Base-by-base conservation (phyloP, 2,113 vertebrate genomes). In the Prionailurus bengalensis region DNA sequence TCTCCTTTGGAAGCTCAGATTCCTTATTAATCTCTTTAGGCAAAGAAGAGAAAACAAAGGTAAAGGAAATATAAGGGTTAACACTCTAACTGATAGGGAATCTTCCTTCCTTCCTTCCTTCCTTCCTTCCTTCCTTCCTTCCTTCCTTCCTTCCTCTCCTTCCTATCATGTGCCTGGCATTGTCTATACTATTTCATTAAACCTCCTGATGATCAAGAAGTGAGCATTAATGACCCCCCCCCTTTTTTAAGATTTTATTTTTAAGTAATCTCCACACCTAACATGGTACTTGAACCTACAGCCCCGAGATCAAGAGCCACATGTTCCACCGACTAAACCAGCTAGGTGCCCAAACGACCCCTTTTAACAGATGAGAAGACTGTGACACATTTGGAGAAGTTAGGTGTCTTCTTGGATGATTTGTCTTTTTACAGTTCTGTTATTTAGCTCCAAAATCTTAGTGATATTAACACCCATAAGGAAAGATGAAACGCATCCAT, bases 301-400 rank as follows among this genome's bases (percentile, higher is more conserved):
- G 8, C 58, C 17, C 21, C 8, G 21, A 61, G 58, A 23, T 61
- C 58, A 61, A 61, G 21, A 61, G 58, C 58, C 58, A 23, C 7
- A 0, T 61, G 21, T 61, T 61, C 58, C 58, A 61, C 6, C 7
- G 7, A 61, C 21, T 61, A 8, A 61, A 61, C 19, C 58, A 61
- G 58, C 8, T 61, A 61, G 3, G 58, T 61, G 58, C 21, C 58
- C 58, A 7, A 7, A 61, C 8, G 17, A 61, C 58, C 16, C 11
- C 58, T 74, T 93, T 93, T 89, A 84, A 93, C 29, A 87, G 51
- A n/a, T 79, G 76, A 95, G 48, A 36, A 83, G 91, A 87, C n/a
- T 66, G 36, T 92, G 36, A 31, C 36, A 74, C n/a, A n/a, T 78
- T 85, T 71, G 33, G 66, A 68, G 45, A 96, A 68, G 45, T 84